Conservation (phyloP, 2,797 vertebrate genomes). For the Megaceryle alcyon region DNA sequence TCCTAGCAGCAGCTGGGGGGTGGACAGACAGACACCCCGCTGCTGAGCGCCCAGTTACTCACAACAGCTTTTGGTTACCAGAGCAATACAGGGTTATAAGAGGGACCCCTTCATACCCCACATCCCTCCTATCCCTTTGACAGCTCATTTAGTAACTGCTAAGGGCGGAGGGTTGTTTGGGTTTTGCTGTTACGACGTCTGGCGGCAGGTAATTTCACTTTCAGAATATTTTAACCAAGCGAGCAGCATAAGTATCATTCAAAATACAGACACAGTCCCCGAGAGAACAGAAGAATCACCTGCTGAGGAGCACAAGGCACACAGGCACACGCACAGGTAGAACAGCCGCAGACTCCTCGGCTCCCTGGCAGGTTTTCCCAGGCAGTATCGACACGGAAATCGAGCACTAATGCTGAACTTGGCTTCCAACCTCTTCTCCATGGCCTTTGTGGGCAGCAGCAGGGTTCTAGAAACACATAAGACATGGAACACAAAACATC, state of each 20-base stretch:
- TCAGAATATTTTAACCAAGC: not conserved
- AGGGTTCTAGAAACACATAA: conserved; percentile 60
- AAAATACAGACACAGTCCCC: not conserved
- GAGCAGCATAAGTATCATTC: not conserved
- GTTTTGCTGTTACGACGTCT: not conserved
- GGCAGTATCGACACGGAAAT: conserved; percentile 44
- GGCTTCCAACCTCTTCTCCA: conserved; percentile 78
- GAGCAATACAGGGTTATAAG: not conserved
- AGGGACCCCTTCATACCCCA: not conserved
- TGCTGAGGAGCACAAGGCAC: conserved; percentile 74
- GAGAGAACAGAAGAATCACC: conserved; percentile 64
- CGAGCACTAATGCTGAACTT: conserved; percentile 55
- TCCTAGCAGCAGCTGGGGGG: not conserved
- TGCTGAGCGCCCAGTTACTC: not conserved
- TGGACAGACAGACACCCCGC: not conserved
- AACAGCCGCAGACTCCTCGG: conserved; percentile 67
- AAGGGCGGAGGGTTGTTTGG: not conserved
- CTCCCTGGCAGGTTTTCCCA: conserved; percentile 55
- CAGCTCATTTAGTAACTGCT: not conserved
- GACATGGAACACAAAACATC: conserved; percentile 20
- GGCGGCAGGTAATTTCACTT: not conserved
- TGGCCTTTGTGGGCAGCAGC: conserved; percentile 72
- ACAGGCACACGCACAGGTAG: conserved; percentile 74
- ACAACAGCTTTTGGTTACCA: not conserved
- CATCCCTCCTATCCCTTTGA: not conserved